Evolutionary conservation across 2,797 vertebrate genomes (phyloP).

Genomic region (Schizothorax lantsangensis): DNA sequence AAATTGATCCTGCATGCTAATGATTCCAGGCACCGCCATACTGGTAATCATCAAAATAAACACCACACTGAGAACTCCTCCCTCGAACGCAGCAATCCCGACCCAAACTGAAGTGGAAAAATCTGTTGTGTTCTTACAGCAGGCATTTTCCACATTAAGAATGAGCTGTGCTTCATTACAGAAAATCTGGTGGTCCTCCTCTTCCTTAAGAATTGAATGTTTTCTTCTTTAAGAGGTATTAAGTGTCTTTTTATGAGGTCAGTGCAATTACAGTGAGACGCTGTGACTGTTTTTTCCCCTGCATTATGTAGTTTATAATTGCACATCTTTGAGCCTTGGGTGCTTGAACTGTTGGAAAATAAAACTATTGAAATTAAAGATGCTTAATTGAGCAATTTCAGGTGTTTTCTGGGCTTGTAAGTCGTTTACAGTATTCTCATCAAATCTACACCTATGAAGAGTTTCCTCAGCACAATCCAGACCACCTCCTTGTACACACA

Average conservation of each 20-base stretch:
- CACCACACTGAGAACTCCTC: slow-evolving; percentile 69
- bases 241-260: slow-evolving; percentile 42
- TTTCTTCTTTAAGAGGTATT: slow-evolving; percentile 26
- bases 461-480: background rate
- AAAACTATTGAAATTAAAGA: slow-evolving; percentile 15
- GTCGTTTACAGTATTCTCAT: background rate
- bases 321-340: background rate
- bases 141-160: slow-evolving; percentile 37
- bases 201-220: background rate
- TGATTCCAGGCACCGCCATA: slow-evolving; percentile 66
- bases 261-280: slow-evolving; percentile 30
- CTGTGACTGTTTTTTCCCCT: slow-evolving; percentile 12
- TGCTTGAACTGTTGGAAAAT: background rate
- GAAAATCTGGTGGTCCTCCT: slow-evolving; percentile 13
- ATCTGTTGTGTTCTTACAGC: background rate
- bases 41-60: slow-evolving; percentile 76
- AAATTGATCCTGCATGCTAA: slow-evolving; percentile 69
- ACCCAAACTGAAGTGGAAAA: slow-evolving; percentile 11
- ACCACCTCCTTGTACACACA: background rate
- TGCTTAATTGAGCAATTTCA: background rate
- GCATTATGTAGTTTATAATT: background rate
- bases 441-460: background rate
- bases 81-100: slow-evolving; percentile 21
- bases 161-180: slow-evolving; percentile 36
- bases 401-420: background rate